Conservation (phyloP, 2,797 vertebrate genomes). For the Parauchenoglanis punctatus region DNA sequence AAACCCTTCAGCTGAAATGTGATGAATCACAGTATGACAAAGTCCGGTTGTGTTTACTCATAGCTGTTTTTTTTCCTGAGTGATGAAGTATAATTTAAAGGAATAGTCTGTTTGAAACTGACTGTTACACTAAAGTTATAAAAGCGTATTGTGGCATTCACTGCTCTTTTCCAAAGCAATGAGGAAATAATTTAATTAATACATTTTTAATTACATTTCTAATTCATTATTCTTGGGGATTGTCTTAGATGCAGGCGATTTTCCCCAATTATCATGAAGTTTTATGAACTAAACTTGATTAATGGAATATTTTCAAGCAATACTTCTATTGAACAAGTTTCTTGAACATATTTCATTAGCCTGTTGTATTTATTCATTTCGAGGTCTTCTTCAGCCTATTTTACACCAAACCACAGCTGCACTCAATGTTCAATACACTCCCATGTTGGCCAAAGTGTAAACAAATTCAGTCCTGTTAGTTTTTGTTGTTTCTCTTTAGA, state of each 20-base stretch:
- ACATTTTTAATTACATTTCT: not conserved
- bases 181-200: not conserved
- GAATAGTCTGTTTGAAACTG: not conserved
- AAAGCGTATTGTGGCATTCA: not conserved
- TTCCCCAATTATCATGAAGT: not conserved
- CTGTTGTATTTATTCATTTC: not conserved
- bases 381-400: not conserved
- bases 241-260: not conserved
- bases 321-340: not conserved
- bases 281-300: not conserved
- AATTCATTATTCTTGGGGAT: not conserved
- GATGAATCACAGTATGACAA: conserved; percentile 46
- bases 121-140: not conserved
- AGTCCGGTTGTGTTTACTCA: conserved; percentile 15
- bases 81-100: conserved; percentile 4
- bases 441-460: not conserved
- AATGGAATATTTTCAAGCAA: not conserved
- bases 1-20: conserved; percentile 30
- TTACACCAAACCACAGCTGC: not conserved
- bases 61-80: conserved; percentile 11
- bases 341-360: not conserved
- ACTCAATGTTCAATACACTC: not conserved
- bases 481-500: not conserved
- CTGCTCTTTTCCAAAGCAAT: not conserved
- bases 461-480: not conserved